Base-by-base conservation (phyloP, 2,113 vertebrate species). In the Trematocara variabile region DNA sequence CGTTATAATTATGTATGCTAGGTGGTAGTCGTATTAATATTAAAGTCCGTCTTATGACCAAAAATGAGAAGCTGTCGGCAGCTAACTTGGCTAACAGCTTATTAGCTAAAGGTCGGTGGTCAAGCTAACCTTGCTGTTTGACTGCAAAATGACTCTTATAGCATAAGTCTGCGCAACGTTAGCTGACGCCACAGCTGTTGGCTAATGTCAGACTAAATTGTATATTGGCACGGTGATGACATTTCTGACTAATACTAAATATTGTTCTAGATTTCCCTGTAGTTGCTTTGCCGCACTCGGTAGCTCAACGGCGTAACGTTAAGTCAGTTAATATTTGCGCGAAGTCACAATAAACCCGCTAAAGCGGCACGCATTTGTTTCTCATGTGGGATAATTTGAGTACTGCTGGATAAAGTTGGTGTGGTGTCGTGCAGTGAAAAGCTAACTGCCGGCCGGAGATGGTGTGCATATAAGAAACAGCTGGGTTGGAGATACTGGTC, bases 91-190 rank as follows among this genome's bases (percentile, higher is more conserved):
- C 92, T 91, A 94, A 88, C 83, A 73, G 90, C 92, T 73, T 46
- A 22, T 82, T 68, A 84, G 93, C 94, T 95, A 95, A 94, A 95
- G 95, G 94, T 95, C 94, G 94, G 90, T 78, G 82, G 84, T 86
- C 63, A 39, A 34, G 91, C 91, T 94, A 93, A 92, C 94, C 92
- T 91, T 93, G 91, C 7, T 12, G 22, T 88, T 87, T 88, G 79
- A 84, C 63, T 87, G 70, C 63, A 55, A 56, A 79, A 37, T 46
- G 82, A 77, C 55, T 50, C 33, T 39, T 41, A 77, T 22, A 14
- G 10, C 65, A 14, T 3, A 18, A 60, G 39, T 68, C 58, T 20
- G 20, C 18, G 2, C 3, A 16, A 11, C 18, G 34, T 33, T 50
- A 75, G 44, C 70, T 33, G 41, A 75, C 70, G 46, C 44, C 70